A percentile compares a stretch with the other conserved stretches of the same genome.
These are phyloP conservation scores for Palythoa grandis DNA, from an alignment of 92 coral and sea anemone genomes.

Conservation along the genomic window DNA sequence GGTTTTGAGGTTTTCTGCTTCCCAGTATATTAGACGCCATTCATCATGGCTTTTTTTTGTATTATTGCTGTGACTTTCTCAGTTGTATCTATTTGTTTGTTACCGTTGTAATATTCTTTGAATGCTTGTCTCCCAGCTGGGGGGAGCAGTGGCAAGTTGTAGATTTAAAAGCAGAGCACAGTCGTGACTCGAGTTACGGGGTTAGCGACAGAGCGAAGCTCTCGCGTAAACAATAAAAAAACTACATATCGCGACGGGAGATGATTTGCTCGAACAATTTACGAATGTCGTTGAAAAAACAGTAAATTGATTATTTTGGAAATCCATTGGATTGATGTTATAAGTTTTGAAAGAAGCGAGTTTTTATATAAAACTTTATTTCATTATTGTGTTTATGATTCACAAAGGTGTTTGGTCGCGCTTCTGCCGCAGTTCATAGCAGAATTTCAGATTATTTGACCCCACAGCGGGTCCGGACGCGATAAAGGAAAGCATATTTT, in stretches of 20 bases:
- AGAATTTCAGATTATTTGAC: constrained; percentile 47
- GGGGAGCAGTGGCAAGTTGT: constrained; percentile 77
- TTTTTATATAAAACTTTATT: constrained; percentile 13
- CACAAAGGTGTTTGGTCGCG: constrained; percentile 7
- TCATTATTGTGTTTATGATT: constrained; percentile 11
- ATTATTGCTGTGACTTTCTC: constrained; percentile 44
- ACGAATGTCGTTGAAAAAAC: constrained; percentile 42
- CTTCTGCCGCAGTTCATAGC: constrained; percentile 42
- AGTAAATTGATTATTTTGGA: neutral
- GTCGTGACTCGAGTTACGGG: constrained; percentile 44
- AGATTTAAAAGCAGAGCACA: constrained; percentile 63
- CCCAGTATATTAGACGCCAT: constrained; percentile 23
- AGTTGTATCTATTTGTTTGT: constrained; percentile 81
- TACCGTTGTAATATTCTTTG: constrained; percentile 80
- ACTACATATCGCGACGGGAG: constrained; percentile 45
- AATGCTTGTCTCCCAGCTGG: constrained; percentile 81
- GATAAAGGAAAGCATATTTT: constrained; percentile 38
- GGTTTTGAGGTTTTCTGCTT: constrained; percentile 29
- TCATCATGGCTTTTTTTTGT: constrained; percentile 42
- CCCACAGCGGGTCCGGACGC: constrained; percentile 53
- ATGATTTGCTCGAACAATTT: constrained; percentile 47
- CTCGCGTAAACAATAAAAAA: constrained; percentile 52
- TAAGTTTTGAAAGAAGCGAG: neutral
- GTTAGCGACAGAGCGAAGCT: constrained; percentile 47
- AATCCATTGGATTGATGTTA: neutral